Evolutionary conservation across 64 coral and sea anemone species (phyloP), one percentile per base, ranked within the genome.

Genomic region (Actinia tenebrosa): DNA sequence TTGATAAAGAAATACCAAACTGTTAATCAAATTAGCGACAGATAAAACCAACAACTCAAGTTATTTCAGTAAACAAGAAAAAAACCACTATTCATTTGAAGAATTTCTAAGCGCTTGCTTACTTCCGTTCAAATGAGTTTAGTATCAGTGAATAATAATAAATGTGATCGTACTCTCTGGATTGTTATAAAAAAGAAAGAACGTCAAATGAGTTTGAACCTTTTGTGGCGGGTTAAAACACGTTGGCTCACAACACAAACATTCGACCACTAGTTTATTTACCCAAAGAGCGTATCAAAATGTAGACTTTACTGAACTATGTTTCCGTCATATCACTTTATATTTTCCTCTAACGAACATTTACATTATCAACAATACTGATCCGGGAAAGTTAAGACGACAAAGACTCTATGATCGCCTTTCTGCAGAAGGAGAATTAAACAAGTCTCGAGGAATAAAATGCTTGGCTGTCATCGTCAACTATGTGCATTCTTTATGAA

Each of bases 211-310:
- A 1, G 0, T 42, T 75, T 20, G n/a, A 42, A 27, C 25, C 64
- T 75, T 75, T 75, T 26, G 69, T 30, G 69, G 69, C 26, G 69
- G 27, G 69, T 75, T 25, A 75, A 10, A 75, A 75, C 69, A 42
- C 69, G 69, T 43, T 75, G 69, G 69, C n/a, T 75, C 69, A 42
- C 69, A 26, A 75, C 69, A 75, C 69, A 75, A 75, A 75, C 69
- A 43, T 75, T 75, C 69, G 69, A 42, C 27, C 25, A 75, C 69
- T 75, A 42, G 69, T 75, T 75, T 75, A 75, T 75, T 75, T 75
- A 75, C 69, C 27, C 69, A 75, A 75, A 75, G 69, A 75, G 69
- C 69, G 69, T 75, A 75, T 75, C 69, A 43, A 75, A 75, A 75
- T 75, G 69, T 75, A 30, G 69, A 27, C n/a, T 75, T 26, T 75